Percentiles rank a stretch among this genome's conserved stretches.
phyloP scores from a whole-genome alignment of 1,140 invertebrate species.

The Micrasema minimum region DNA sequence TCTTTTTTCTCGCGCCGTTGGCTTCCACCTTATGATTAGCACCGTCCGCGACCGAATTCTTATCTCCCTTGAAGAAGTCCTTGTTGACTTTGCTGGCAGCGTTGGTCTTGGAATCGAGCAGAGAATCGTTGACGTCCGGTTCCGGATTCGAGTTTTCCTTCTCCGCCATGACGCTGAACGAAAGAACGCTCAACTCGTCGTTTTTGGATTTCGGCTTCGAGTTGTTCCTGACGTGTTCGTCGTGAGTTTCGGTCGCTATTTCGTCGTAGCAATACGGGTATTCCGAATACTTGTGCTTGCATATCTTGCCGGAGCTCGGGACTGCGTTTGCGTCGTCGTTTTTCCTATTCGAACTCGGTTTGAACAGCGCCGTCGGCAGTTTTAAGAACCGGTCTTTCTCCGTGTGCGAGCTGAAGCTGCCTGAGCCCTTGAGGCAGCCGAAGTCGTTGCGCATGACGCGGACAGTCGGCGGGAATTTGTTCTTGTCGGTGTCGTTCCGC shows the following conservation, averaged over 20 bases:
- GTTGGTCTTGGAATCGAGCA: conserved; percentile 59
- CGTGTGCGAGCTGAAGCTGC: conserved; percentile 61
- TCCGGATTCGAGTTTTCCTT: conserved; percentile 52
- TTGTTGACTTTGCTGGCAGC: conserved; percentile 56
- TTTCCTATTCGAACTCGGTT: conserved; percentile 29
- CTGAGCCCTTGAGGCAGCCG: conserved; percentile 64
- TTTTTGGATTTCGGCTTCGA: conserved; percentile 45
- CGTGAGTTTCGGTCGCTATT: conserved; percentile 76
- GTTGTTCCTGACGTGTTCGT: conserved; percentile 64
- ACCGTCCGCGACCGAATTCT: background rate
- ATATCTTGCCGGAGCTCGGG: conserved; percentile 71
- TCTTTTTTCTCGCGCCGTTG: conserved; percentile 8
- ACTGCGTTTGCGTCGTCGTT: conserved; percentile 55
- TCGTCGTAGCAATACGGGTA: conserved; percentile 88
- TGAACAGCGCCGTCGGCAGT: conserved; percentile 37
- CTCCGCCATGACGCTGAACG: conserved; percentile 60
- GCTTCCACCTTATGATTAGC: conserved; percentile 3
- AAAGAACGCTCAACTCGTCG: conserved; percentile 63
- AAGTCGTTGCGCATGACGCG: conserved; percentile 72
- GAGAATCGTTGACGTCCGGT: conserved; percentile 63
- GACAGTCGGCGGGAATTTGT: conserved; percentile 71
- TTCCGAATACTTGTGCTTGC: conserved; percentile 85
- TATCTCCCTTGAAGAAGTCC: conserved; percentile 55
- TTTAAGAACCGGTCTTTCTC: conserved; percentile 41
- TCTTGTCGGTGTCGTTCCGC: conserved; percentile 69